Base-by-base conservation (phyloP, 2,888 invertebrate species). In the Caenorhabditis sulstoni region DNA sequence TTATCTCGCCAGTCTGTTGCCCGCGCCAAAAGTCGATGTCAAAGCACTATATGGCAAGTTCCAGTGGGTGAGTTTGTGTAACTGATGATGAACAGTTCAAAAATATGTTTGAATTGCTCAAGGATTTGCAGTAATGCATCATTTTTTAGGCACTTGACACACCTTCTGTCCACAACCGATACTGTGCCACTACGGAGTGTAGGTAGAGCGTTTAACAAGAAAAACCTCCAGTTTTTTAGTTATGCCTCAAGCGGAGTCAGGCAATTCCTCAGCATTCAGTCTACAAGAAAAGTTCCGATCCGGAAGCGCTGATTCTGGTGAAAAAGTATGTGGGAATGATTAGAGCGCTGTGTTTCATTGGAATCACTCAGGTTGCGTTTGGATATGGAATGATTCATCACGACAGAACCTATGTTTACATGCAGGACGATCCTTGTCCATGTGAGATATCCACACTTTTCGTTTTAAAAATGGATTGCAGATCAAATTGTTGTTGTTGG, bases 141-240 rank as follows among this genome's bases (percentile, higher is more conserved):
- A n/a, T n/a, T n/a, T n/a, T 85, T 35, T 35, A 87, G 87, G 87
- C 85, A 7, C 39, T 87, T 41, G 81, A 82, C 59, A 87, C 87
- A 35, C 86, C 87, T 8, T 83, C 86, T 14, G 85, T 85, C 14
- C 86, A 86, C 44, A 77, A 82, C 50, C 80, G 85, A 4, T 82
- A 71, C 59, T 87, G 87, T 53, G 80, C 86, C n/a, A 82, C 79
- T 9, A 84, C 87, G 12, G 85, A 87, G 67, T 85, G 87, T 85
- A 18, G 55, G 64, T 16, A 14, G 45, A 22, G 2, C 12, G 1
- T 14, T n/a, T 12, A 58, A 44, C 14, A 4, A 44, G 22, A 44
- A 18, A 22, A 44, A n/a, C n/a, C n/a, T n/a, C 44, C n/a, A 23
- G 8, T 7, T 12, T 68, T 82, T 59, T 29, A 84, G 84, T 84